phyloP scores from a whole-genome alignment of 2,797 vertebrate genomes.

The Podarcis siculus region DNA sequence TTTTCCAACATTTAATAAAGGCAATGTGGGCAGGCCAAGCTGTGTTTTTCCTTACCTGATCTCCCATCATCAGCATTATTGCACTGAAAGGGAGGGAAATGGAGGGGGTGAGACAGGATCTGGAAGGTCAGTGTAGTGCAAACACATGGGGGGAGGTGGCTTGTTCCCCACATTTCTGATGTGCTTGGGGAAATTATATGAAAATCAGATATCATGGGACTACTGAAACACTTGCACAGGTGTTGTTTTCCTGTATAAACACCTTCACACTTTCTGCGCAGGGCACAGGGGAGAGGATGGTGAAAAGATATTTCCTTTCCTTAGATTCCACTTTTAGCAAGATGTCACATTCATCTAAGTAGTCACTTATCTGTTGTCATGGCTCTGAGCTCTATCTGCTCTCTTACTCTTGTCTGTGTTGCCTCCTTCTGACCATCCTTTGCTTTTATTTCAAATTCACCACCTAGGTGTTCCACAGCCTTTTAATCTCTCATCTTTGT shows the following conservation, averaged over 20 bases:
- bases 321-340: neutral
- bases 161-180: neutral
- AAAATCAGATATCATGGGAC: neutral
- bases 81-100: too few species aligned
- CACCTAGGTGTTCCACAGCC: neutral
- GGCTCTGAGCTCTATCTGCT: neutral
- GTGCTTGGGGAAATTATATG: neutral
- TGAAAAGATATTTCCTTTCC: neutral
- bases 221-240: neutral
- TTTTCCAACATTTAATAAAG: constrained; percentile 32
- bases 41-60: neutral
- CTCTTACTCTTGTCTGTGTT: neutral
- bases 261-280: neutral
- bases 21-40: constrained; percentile 6
- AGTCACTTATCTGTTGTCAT: neutral
- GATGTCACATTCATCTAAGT: neutral
- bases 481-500: neutral
- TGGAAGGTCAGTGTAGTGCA: too few species aligned
- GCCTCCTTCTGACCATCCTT: neutral
- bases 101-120: too few species aligned
- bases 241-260: neutral
- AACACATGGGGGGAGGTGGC: too few species aligned
- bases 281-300: neutral
- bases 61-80: too few species aligned
- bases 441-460: neutral